Conservation (phyloP, 2,113 vertebrate species). For the Edolisoma coerulescens region DNA sequence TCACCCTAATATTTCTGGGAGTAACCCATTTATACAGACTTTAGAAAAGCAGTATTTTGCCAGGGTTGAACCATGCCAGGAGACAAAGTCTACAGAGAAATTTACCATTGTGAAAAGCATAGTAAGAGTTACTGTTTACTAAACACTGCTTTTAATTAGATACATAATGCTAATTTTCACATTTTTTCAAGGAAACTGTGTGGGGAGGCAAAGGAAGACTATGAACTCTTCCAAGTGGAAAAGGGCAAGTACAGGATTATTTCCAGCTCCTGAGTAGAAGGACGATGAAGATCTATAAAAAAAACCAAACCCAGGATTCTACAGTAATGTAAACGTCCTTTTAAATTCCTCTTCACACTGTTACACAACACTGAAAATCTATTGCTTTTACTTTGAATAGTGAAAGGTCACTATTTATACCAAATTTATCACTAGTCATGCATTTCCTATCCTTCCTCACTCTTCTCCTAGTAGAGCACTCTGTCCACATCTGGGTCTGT, state of each 20-base stretch:
- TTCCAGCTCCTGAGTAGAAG: slow-evolving; percentile 36
- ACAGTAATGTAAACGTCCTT: background rate
- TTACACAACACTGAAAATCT: slow-evolving; percentile 18
- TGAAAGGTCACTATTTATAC: slow-evolving; percentile 42
- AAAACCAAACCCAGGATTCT: background rate
- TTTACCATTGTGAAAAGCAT: background rate
- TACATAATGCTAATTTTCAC: background rate
- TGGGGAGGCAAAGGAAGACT: background rate
- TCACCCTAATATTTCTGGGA: background rate
- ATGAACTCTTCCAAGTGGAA: slow-evolving; percentile 6
- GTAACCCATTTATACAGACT: background rate
- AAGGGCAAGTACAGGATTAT: slow-evolving; percentile 26
- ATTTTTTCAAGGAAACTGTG: background rate
- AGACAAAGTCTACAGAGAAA: background rate
- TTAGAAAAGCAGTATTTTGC: background rate
- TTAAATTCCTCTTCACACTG: slow-evolving; percentile 47
- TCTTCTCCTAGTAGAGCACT: slow-evolving; percentile 5
- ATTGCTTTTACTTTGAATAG: slow-evolving; percentile 26
- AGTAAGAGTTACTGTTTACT: background rate
- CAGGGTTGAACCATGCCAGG: background rate
- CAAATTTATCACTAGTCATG: slow-evolving; percentile 32
- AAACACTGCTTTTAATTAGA: background rate
- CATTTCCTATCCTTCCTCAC: slow-evolving; percentile 50
- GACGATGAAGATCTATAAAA: background rate
- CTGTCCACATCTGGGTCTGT: slow-evolving; percentile 75